These are phyloP conservation scores for Polyommatus iphigenia DNA, from an alignment of 2,888 invertebrate species.

Conservation along the genomic window DNA sequence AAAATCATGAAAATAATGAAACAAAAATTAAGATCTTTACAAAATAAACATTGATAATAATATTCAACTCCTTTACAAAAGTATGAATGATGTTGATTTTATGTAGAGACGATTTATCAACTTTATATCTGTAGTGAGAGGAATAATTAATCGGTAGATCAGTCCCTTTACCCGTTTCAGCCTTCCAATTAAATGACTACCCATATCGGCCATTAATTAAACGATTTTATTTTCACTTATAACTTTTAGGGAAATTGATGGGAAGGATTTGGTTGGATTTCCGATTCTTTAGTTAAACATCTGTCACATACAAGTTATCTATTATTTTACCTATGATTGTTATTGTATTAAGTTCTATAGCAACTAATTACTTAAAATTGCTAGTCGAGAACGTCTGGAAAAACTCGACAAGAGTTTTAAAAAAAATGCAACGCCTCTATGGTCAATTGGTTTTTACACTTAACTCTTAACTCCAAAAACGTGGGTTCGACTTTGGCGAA, in stretches of 20 bases:
- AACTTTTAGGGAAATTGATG: slow-evolving; percentile 3
- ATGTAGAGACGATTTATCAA: slow-evolving; percentile 2
- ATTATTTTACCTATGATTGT: no score
- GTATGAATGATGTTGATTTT: slow-evolving; percentile 16
- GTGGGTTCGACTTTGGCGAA: no score
- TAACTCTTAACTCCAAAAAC: no score
- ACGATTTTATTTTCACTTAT: slow-evolving; percentile 7
- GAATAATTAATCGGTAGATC: slow-evolving; percentile 16
- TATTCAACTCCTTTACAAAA: not conserved
- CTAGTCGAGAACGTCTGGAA: no score
- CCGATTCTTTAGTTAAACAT: not conserved
- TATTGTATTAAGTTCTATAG: no score
- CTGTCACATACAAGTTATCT: not conserved
- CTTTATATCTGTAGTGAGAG: not conserved
- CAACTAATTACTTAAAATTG: no score
- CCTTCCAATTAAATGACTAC: slow-evolving; percentile 15
- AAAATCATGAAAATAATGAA: not conserved
- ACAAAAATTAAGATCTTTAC: not conserved
- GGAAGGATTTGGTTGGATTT: not conserved
- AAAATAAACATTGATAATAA: not conserved
- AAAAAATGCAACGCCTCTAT: no score
- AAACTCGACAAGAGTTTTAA: no score
- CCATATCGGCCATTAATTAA: slow-evolving; percentile 19
- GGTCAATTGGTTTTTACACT: no score
- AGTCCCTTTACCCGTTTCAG: slow-evolving; percentile 19